Conservation (phyloP, 2,113 vertebrate species). For the Cebidichthys violaceus region DNA sequence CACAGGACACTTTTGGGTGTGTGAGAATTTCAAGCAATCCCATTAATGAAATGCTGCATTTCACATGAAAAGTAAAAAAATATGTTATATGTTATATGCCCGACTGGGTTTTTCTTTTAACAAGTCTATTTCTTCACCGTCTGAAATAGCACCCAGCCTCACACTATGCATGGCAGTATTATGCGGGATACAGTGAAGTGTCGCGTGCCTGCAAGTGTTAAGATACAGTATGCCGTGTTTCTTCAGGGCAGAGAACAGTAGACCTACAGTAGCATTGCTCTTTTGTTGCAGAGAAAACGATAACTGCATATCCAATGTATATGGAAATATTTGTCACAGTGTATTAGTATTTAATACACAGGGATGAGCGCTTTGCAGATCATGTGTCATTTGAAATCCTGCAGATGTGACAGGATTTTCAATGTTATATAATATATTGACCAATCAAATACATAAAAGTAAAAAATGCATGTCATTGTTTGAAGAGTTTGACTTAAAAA, state of each 20-base stretch:
- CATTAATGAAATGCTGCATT: conserved; percentile 15
- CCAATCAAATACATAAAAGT: background rate
- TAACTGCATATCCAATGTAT: background rate
- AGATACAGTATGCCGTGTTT: background rate
- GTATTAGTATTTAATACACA: background rate
- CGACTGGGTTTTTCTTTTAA: conserved; percentile 33
- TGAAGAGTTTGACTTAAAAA: background rate
- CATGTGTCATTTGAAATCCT: conserved; percentile 38
- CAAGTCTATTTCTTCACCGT: conserved; percentile 16
- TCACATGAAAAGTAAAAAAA: conserved; percentile 28
- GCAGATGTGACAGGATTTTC: conserved; percentile 28
- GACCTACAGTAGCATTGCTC: background rate
- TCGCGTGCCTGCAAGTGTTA: background rate
- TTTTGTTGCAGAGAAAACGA: background rate
- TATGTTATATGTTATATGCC: conserved; percentile 10
- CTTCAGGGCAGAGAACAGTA: background rate
- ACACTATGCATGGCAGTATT: background rate
- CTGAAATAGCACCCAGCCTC: conserved; percentile 19
- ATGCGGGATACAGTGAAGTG: conserved; percentile 6
- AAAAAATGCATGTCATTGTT: background rate
- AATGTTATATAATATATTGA: conserved; percentile 15
- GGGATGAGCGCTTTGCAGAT: background rate
- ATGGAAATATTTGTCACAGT: background rate
- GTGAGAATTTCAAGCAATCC: conserved; percentile 7
- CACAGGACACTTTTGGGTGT: background rate